Evolutionary conservation across 2,888 invertebrate genomes (phyloP), one percentile per base, ranked within the genome.

Genomic region (Trachelus troglodyta): DNA sequence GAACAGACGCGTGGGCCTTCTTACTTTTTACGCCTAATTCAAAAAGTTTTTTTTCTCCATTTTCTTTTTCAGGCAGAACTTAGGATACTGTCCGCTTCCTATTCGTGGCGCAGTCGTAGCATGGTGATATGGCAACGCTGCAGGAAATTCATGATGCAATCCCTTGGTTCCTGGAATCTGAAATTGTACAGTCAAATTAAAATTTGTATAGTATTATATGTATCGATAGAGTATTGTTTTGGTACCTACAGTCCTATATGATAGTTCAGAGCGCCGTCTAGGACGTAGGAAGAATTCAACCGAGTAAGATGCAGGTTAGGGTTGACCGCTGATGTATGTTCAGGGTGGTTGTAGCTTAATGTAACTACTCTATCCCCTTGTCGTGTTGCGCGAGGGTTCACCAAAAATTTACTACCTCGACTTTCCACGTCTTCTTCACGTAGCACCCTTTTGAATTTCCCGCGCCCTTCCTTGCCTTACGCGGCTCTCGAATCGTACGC

Each of bases 21-120:
- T 73, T 76, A 76, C 78, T 69, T 76, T 74, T 78, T 76, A 69
- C 76, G 76, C 69, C 71, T 78, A 73, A 78, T 78, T 78, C 75
- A 75, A 78, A 78, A 78, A 78, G 69, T 78, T 78, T 75, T 34
- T 69, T 74, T 71, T 76, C 11, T 15, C 11, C 0, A 12, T 71
- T 34, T 6, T 33, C 4, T 2, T 15, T 31, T 30, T 34, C 3
- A 31, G 11, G 0, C 12, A n/a, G 4, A 12, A 3, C 6, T 31
- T 71, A 31, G 31, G 71, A 6, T 56, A 23, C 40, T 40, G 2
- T 40, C 40, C 40, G 56, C 56, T 23, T 9, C 2, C 23, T 9
- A 2, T 9, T 56, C 9, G 56, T 56, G 56, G 56, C 56, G 56
- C 56, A 2, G 9, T 23, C 2, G 23, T 23, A 9, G 23, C 15